Percentiles rank a stretch among this genome's conserved stretches.
phyloP scores from a whole-genome alignment of 2,888 invertebrate genomes.

The Chaetogeoica ovagalla region DNA sequence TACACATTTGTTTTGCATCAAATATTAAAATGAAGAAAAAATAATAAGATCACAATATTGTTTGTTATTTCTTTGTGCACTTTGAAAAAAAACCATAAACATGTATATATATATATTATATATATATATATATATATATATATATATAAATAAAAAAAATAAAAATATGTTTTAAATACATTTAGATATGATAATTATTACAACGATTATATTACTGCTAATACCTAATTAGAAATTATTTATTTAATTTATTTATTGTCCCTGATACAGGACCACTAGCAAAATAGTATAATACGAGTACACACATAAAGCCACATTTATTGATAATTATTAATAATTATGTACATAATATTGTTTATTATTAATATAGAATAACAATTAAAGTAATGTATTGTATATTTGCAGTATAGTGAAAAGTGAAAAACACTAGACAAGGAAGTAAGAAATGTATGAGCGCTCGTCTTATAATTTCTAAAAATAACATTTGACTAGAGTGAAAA shows the following conservation, averaged over 20 bases:
- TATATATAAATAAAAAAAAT: background rate
- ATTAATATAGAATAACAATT: background rate
- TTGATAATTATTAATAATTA: background rate
- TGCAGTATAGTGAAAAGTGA: background rate
- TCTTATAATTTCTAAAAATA: background rate
- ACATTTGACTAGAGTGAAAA: conserved; percentile 1
- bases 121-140: too few species aligned
- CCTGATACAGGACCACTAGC: too few species aligned
- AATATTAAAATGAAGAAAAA: background rate
- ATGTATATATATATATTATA: too few species aligned
- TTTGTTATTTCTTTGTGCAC: background rate
- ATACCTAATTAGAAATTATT: too few species aligned
- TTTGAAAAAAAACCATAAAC: background rate
- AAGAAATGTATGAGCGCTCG: background rate
- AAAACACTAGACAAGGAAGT: background rate
- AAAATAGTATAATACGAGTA: too few species aligned
- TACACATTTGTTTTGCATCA: conserved; percentile 24
- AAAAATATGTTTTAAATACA: too few species aligned
- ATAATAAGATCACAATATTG: background rate
- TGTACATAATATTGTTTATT: background rate
- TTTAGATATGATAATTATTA: background rate
- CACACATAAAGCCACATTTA: background rate
- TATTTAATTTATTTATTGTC: too few species aligned
- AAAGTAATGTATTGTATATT: background rate
- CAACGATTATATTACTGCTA: too few species aligned